phyloP scores from a whole-genome alignment of 2,113 vertebrate species.

The Periophthalmus modestus region DNA sequence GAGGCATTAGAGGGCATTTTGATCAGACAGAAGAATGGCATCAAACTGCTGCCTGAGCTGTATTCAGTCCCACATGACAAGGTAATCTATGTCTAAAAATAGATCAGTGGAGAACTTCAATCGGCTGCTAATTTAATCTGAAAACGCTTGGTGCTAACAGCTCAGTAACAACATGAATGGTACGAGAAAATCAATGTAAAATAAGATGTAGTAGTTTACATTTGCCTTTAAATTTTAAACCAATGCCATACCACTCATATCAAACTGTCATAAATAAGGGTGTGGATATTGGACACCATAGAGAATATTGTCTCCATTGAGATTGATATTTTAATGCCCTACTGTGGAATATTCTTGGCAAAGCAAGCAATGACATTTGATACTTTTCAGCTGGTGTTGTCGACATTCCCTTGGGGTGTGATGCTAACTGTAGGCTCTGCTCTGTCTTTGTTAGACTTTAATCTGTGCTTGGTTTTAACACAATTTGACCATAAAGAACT shows the following conservation, averaged over 20 bases:
- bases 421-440: too few relatives aligned
- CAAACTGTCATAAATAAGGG: neutral
- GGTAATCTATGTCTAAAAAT: slow-evolving; percentile 69
- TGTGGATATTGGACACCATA: neutral
- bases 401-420: too few relatives aligned
- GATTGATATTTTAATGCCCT: too few relatives aligned
- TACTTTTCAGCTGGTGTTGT: too few relatives aligned
- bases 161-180: neutral
- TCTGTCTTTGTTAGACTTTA: too few relatives aligned
- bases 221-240: too few relatives aligned
- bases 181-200: neutral
- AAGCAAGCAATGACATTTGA: too few relatives aligned
- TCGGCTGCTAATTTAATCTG: neutral
- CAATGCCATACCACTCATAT: neutral
- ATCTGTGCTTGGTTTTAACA: too few relatives aligned
- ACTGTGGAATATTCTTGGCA: too few relatives aligned
- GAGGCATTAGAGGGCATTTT: slow-evolving; percentile 93
- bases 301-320: too few relatives aligned
- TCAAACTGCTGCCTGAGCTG: slow-evolving; percentile 92
- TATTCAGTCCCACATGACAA: slow-evolving; percentile 89
- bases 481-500: too few relatives aligned
- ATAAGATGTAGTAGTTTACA: neutral
- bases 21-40: slow-evolving; percentile 89
- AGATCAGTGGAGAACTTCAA: neutral
- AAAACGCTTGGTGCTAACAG: neutral